phyloP scores from a whole-genome alignment of 2,888 invertebrate species.

The Polydrusus cervinus region DNA sequence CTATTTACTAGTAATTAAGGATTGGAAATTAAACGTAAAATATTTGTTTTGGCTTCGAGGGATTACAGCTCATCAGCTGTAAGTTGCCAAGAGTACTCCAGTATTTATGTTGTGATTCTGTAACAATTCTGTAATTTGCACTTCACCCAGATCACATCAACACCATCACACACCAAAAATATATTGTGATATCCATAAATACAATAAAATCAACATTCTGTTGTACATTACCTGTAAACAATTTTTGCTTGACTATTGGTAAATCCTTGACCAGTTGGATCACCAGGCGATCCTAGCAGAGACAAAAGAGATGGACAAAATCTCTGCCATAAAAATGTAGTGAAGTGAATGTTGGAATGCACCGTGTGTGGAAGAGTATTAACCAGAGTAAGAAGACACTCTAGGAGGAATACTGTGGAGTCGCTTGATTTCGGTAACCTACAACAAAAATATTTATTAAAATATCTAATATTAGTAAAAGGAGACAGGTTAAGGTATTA shows the following conservation, averaged over 20 bases:
- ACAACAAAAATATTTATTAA: slow-evolving; percentile 58
- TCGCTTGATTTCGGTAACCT: slow-evolving; percentile 79
- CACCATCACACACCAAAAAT: neutral
- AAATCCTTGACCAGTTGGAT: slow-evolving; percentile 84
- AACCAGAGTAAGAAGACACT: slow-evolving; percentile 89
- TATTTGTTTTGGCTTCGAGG: too few relatives aligned
- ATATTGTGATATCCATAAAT: neutral
- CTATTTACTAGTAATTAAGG: too few relatives aligned
- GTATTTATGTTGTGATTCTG: too few relatives aligned
- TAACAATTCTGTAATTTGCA: neutral
- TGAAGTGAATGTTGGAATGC: slow-evolving; percentile 88
- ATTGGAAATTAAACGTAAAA: too few relatives aligned
- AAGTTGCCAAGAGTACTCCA: too few relatives aligned
- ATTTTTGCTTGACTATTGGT: slow-evolving; percentile 91
- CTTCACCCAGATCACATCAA: neutral
- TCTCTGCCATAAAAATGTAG: slow-evolving; percentile 93
- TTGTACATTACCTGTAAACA: slow-evolving; percentile 81
- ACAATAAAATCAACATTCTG: neutral
- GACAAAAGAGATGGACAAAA: slow-evolving; percentile 93
- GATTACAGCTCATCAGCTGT: too few relatives aligned
- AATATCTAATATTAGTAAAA: neutral
- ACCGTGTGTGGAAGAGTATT: slow-evolving; percentile 88
- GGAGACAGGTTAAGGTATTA: neutral
- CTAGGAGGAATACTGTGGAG: slow-evolving; percentile 84
- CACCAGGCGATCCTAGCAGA: slow-evolving; percentile 89